Conservation (phyloP, 2,888 invertebrate genomes). For the Troides aeacus region DNA sequence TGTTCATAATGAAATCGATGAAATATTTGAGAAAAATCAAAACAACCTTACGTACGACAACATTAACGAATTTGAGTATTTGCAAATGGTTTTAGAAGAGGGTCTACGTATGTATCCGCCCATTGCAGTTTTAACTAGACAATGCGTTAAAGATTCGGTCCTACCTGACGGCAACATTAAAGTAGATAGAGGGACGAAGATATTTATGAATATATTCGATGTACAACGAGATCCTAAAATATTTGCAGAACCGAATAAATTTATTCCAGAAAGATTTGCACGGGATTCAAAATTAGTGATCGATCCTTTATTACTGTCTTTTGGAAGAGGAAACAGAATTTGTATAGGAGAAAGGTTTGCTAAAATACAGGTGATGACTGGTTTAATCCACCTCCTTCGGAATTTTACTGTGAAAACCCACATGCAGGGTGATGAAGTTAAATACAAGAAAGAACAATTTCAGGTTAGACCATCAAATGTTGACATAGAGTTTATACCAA, state of each 20-base stretch:
- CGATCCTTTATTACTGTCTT: not conserved
- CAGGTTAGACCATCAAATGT: not conserved
- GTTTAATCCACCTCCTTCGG: not conserved
- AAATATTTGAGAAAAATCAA: not conserved
- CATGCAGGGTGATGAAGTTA: not conserved
- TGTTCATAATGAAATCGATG: constrained; percentile 5
- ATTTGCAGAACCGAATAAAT: not conserved
- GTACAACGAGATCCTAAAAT: constrained; percentile 1
- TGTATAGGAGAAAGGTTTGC: constrained; percentile 3
- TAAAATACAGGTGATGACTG: no score
- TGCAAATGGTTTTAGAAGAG: not conserved
- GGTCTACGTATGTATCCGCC: not conserved
- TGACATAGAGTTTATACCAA: not conserved
- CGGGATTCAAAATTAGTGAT: not conserved
- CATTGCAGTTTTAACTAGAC: not conserved
- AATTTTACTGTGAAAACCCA: constrained; percentile 2
- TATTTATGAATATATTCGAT: not conserved
- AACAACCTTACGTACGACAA: not conserved
- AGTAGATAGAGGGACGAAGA: not conserved
- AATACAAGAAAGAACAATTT: constrained; percentile 5
- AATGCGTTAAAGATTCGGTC: constrained; percentile 3
- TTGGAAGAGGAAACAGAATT: constrained; percentile 3
- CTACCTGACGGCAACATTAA: constrained; percentile 5
- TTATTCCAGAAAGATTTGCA: constrained; percentile 4
- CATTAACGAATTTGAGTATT: not conserved